Base-by-base conservation (phyloP, 2,797 vertebrate species). In the Lemur catta region DNA sequence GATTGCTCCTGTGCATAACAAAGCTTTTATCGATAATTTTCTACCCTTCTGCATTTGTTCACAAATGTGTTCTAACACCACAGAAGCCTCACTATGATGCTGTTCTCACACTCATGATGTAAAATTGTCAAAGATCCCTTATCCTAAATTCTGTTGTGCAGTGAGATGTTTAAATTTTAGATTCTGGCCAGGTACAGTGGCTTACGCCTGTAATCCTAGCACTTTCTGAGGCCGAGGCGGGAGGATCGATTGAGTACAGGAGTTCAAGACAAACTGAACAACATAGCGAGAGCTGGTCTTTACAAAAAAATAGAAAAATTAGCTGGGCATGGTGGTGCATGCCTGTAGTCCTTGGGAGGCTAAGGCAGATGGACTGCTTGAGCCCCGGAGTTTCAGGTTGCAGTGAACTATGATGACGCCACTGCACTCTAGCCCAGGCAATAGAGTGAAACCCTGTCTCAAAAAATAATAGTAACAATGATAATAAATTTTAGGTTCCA, bases 71-170 rank as follows among this genome's bases (percentile, higher is more conserved):
- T 95, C 28, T 72, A 87, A 92, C 33, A 50, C 13, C n/a, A 92
- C 33, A 59, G 46, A 92, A 61, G 50, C 20, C 71, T 92, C n/a
- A 95, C 33, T 74, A 33, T 74, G 61, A 86, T 48, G 20, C 80
- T 88, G 13, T 87, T 86, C 50, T 96, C 69, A 95, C 4, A 15
- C 55, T 5, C n/a, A 84, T 57, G 13, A 78, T 38, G 9, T 85
- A 86, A 97, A 97, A 74, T 13, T 46, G 50, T 52, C 50, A 93
- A 65, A n/a, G 81, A 69, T 38, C 38, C 67, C 69, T 80, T 76
- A 84, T 52, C 82, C 9, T 75, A 95, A 91, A 97, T 89, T 96
- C n/a, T 86, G 14, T 38, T 76, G n/a, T 93, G 15, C 30, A 92
- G 55, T 38, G 14, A 91, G 14, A 26, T 96, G 43, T 90, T 96